These are phyloP conservation scores for Caenorhabditis sp. DNA, from an alignment of 2,888 invertebrate genomes.

Conservation along the genomic window DNA sequence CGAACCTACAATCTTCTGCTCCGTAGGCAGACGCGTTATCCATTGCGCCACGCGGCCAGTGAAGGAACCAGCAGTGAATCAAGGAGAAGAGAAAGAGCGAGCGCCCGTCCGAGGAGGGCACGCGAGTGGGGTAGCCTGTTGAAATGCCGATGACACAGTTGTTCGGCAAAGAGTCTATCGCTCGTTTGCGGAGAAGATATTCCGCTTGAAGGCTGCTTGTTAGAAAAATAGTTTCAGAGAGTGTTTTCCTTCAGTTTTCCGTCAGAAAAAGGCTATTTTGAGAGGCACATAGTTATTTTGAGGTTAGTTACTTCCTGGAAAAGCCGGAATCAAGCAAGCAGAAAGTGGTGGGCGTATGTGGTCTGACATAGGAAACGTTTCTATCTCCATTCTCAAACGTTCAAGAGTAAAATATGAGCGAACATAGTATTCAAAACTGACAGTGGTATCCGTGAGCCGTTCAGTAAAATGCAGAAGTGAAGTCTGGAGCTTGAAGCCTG, in stretches of 20 bases:
- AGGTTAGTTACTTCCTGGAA: too few species aligned
- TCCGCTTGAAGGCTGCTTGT: too few species aligned
- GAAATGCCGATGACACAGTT: neutral
- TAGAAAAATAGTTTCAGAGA: neutral
- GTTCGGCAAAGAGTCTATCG: neutral
- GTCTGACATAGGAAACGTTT: too few species aligned
- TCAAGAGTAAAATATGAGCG: too few species aligned
- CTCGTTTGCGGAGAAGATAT: neutral
- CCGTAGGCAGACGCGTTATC: conserved; percentile 79
- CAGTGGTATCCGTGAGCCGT: neutral
- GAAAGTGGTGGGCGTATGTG: too few species aligned
- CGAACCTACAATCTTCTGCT: conserved; percentile 80
- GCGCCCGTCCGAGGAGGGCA: neutral
- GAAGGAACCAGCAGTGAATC: neutral
- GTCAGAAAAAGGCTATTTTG: too few species aligned
- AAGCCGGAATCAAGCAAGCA: too few species aligned
- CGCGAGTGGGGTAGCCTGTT: neutral
- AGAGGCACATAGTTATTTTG: too few species aligned
- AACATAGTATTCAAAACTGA: too few species aligned
- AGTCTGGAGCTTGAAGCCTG: neutral
- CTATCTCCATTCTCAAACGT: too few species aligned
- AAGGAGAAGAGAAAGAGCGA: neutral
- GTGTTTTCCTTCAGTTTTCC: too few species aligned
- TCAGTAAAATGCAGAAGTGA: conserved; percentile 7
- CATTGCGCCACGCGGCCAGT: conserved; percentile 72